These are phyloP conservation scores for Nothocercus julius DNA, from an alignment of 2,113 vertebrate species.

Conservation along the genomic window DNA sequence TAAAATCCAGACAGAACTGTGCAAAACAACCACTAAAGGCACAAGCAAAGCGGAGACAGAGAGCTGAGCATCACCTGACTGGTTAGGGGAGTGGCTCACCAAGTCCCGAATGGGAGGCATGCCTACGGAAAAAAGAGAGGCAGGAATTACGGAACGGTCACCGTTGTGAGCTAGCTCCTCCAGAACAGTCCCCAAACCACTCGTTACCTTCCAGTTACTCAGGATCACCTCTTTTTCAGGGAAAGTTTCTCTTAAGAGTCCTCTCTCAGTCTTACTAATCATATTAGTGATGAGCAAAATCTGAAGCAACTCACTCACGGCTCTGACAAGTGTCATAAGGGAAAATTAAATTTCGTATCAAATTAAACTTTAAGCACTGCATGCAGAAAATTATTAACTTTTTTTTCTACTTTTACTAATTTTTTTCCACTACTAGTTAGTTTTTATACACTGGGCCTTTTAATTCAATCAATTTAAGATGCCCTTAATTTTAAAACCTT, in stretches of 20 bases:
- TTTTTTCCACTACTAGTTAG: background rate
- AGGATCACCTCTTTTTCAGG: background rate
- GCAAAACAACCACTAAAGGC: constrained; percentile 18
- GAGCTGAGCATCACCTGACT: constrained; percentile 87
- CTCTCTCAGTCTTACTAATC: background rate
- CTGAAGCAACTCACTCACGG: background rate
- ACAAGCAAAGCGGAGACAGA: background rate
- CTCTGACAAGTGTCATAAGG: background rate
- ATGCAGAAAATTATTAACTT: fast-evolving
- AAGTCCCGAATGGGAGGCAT: constrained; percentile 97
- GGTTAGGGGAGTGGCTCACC: constrained; percentile 97
- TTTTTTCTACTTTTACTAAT: background rate
- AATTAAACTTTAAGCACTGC: background rate
- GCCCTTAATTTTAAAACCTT: background rate
- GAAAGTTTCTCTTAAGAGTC: background rate
- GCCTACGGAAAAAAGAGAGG: constrained; percentile 76
- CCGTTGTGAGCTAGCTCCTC: background rate
- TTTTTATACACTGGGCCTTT: background rate
- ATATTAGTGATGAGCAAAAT: fast-evolving
- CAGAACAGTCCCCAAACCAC: background rate
- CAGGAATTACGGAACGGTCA: constrained; percentile 62
- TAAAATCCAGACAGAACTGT: background rate
- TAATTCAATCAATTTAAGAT: background rate
- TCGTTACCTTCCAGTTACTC: background rate
- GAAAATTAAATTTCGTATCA: background rate